Evolutionary conservation across 2,888 invertebrate genomes (phyloP), one percentile per base, ranked within the genome.

Genomic region (Dendrolimus houi): DNA sequence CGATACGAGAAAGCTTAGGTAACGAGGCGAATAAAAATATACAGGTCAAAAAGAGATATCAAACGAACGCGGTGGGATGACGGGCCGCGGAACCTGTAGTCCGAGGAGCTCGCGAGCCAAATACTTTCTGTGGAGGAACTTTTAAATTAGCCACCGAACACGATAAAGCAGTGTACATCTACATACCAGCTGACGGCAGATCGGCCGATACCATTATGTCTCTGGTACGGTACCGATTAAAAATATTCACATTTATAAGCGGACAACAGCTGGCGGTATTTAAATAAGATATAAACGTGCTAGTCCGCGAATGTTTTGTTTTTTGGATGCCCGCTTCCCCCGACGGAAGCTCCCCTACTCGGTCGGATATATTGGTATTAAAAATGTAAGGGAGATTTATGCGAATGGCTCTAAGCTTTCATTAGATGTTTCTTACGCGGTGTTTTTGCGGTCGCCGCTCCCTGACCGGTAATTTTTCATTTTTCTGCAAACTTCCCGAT

Each of bases 351-450:
- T 77, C 85, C 87, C 87, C 90, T 88, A 87, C 81, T 29, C 29
- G 29, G 72, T 70, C 75, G 83, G 85, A 87, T 87, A 87, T 90
- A 90, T 90, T 87, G 89, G 89, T 90, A 90, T 90, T 90, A 90
- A 90, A 90, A 90, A 90, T 90, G 90, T 89, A 90, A 90, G 81
- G 85, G 84, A 89, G 90, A 90, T 90, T 90, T 90, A 90, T 90
- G 89, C 85, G 89, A 87, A 90, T 89, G 84, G 89, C 87, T 89
- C 85, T 90, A 86, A 89, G 90, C 90, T 90, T 90, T 90, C 90
- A 90, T 90, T 90, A 89, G 88, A 83, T 83, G 83, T 85, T 87
- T 83, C 88, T 89, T 88, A 81, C 77, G 85, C 84, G 83, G 83
- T 83, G 85, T 85, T 87, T 82, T 79, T 83, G 87, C 85, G 87